Conservation (phyloP, 2,888 invertebrate species). For the Brachyptera putata region DNA sequence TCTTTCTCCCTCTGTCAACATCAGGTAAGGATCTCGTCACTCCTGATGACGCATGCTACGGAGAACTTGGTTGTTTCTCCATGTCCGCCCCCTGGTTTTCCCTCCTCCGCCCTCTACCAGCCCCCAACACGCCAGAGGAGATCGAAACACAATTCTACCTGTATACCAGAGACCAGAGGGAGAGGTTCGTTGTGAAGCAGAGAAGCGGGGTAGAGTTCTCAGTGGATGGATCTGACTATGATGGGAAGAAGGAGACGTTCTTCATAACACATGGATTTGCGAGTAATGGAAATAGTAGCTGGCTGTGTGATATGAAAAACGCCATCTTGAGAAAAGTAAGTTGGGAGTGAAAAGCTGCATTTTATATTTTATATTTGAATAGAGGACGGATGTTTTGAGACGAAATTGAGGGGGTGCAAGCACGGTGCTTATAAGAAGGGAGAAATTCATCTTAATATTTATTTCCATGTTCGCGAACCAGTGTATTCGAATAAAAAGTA, state of each 20-base stretch:
- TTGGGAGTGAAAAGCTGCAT: too few species aligned
- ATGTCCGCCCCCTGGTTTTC: slow-evolving; percentile 18
- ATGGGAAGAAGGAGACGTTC: slow-evolving; percentile 51
- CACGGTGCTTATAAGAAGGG: too few species aligned
- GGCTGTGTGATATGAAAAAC: slow-evolving; percentile 56
- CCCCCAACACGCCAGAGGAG: background rate
- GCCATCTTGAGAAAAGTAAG: slow-evolving; percentile 57
- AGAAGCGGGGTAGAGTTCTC: slow-evolving; percentile 22
- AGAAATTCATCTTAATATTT: too few species aligned
- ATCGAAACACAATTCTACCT: slow-evolving; percentile 1
- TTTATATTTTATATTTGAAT: too few species aligned
- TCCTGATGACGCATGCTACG: slow-evolving; percentile 20
- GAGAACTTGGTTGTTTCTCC: slow-evolving; percentile 18
- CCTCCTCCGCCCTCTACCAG: background rate
- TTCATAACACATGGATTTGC: slow-evolving; percentile 62
- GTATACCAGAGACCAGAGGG: background rate
- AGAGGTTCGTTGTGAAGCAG: background rate
- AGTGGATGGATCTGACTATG: slow-evolving; percentile 55
- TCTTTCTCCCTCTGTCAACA: too few species aligned
- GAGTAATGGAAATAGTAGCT: slow-evolving; percentile 54
- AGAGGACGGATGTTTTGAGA: too few species aligned
- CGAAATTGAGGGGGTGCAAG: too few species aligned
- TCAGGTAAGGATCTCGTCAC: background rate
- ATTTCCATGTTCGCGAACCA: too few species aligned
- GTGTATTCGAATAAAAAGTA: too few species aligned